Evolutionary conservation across 2,797 vertebrate genomes (phyloP).

Genomic region (Catharus ustulatus): DNA sequence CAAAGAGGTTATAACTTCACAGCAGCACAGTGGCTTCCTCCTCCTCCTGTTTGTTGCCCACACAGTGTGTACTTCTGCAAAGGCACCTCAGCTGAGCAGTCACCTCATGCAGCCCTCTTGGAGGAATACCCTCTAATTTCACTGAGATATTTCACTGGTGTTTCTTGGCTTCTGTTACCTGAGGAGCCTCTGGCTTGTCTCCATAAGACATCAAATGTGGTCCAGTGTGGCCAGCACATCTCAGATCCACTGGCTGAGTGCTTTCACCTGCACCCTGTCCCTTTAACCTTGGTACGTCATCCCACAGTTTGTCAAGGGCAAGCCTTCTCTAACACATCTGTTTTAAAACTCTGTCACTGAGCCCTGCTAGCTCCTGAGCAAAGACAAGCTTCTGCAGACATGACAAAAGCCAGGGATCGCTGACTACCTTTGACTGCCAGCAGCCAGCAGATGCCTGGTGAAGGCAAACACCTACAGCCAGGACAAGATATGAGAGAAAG

Average conservation of each 20-base stretch:
- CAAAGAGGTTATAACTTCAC: background rate
- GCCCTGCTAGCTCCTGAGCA: background rate
- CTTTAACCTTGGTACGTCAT: background rate
- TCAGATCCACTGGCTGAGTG: background rate
- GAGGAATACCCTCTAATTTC: background rate
- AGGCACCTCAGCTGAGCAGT: background rate
- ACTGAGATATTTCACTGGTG: background rate
- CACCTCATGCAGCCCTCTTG: background rate
- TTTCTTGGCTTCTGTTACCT: background rate
- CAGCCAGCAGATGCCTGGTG: background rate
- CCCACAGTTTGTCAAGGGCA: background rate
- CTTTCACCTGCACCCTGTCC: background rate
- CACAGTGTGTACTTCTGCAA: background rate
- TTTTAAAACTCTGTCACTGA: background rate
- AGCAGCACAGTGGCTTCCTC: background rate
- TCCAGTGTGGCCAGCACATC: background rate
- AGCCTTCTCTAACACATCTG: background rate
- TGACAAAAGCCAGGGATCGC: background rate
- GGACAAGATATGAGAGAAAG: background rate
- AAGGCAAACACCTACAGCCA: background rate
- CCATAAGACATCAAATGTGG: background rate
- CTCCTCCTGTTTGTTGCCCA: background rate
- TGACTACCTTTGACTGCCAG: background rate
- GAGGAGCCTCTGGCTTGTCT: background rate
- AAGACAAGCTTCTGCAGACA: background rate